phyloP scores from a whole-genome alignment of 2,797 vertebrate species.

The Pteropus rufus region DNA sequence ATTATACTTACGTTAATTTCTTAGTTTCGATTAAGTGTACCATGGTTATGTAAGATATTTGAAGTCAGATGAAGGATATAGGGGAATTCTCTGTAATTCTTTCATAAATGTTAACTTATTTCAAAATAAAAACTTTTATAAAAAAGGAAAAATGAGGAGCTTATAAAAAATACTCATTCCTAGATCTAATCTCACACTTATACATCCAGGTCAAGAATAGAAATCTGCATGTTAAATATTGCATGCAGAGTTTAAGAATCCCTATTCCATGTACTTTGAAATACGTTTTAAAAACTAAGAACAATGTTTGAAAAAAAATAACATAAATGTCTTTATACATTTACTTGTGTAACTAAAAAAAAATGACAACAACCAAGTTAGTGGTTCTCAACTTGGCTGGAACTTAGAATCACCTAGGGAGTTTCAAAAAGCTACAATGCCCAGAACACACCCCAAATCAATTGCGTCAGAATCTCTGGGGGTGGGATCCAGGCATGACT shows the following conservation, averaged over 20 bases:
- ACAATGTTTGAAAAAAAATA: neutral
- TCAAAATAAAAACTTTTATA: neutral
- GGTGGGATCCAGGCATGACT: neutral
- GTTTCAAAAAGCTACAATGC: neutral
- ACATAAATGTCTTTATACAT: neutral
- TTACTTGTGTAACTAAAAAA: neutral
- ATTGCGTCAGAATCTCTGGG: neutral
- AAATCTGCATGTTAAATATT: neutral
- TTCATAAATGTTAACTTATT: neutral
- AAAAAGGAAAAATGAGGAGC: neutral
- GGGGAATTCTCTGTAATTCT: neutral
- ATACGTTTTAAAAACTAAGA: neutral
- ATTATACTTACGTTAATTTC: neutral
- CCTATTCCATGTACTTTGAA: neutral
- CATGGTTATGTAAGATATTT: neutral
- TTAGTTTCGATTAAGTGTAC: neutral
- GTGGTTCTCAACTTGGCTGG: neutral
- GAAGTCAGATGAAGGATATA: neutral
- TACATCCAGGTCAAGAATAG: neutral
- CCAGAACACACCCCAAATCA: neutral
- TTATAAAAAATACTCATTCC: neutral
- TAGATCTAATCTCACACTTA: neutral
- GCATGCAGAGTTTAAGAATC: neutral
- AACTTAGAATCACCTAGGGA: neutral
- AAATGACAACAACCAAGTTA: neutral